Evolutionary conservation across 2,888 invertebrate genomes (phyloP), one percentile per base, ranked within the genome.

Genomic region (Cheilosia variabilis): DNA sequence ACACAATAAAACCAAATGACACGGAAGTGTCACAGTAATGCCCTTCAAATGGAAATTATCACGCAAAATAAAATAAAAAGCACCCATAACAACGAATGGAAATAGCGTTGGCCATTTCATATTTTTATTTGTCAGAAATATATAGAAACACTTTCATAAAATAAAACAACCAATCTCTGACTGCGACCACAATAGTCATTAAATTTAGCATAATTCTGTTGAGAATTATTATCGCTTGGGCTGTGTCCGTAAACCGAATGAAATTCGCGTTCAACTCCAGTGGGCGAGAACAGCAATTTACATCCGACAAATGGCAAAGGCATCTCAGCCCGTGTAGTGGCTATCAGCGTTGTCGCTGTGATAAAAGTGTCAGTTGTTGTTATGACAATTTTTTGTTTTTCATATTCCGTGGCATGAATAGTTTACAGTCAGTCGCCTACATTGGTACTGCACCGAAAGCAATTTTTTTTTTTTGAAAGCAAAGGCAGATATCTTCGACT

Each of bases 211-310:
- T 34, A 58, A 50, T 50, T 71, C 45, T 55, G 37, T 41, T 15
- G 24, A 22, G 22, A 45, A 68, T 34, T 22, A 34, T 24, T n/a
- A 9, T 9, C 31, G 7, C 17, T 50, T 19, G 7, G 50, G 50
- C 22, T 37, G 34, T 34, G 50, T 34, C 2, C 47, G 17, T 47
- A 7, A 22, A 10, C 4, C 53, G 41, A 15, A 5, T 15, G 24
- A 52, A 13, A 17, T 13, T 22, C 10, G 22, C 5, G n/a, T 24
- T 37, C 34, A 37, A 37, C 34, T n/a, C 15, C 17, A 50, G 65
- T 75, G 58, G 66, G 65, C 75, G 65, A 50, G n/a, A 17, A 43
- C 50, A 13, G 50, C 58, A 66, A 66, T 75, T 66, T 50, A 37
- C 37, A 55, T 4, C 41, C 65, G 50, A 1, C 57, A 57, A 57